Base-by-base conservation (phyloP, 2,113 vertebrate genomes). In the Hepsetus odoe region DNA sequence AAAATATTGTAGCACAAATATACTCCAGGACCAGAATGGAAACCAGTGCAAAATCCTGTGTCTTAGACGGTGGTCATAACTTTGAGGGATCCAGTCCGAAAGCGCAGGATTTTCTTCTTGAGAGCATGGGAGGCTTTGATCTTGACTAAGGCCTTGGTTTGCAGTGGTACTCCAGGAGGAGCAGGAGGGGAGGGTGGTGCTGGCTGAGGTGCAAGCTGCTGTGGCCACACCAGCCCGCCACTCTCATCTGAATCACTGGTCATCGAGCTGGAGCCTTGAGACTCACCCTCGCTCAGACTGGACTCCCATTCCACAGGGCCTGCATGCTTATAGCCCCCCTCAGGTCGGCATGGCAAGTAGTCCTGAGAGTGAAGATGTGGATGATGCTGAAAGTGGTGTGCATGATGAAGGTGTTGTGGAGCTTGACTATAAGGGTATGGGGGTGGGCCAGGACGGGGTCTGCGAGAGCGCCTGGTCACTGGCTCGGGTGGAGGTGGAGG, bases 71-170 rank as follows among this genome's bases (percentile, higher is more conserved):
- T 96, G 1, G 95, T 96, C 95, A 96, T 96, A 70, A 96, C 94
- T 88, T 96, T 96, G 30, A 96, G 93, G 1, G 95, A 96, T 38
- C 95, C 95, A 0, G 93, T 94, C 26, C 94, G 93, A 85, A 96
- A 96, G 8, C 95, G 93, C 70, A 96, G 85, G 42, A 96, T 96
- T 89, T 96, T 96, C 76, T 96, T 96, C 85, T 96, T 96, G 1
- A 96, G 94, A 0, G 95, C 95, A 28, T 96, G 95, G 0, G 95
- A 96, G 1, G 95, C 95, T 84, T 96, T 96, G 75, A 96, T 96
- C 89, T 95, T 95, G 67, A 96, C 93, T 18, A 96, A 96, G 67
- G 94, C 93, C 75, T 96, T 95, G 74, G 94, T 92, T 5, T 94
- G 94, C 0, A 89, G 77, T 7, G 88, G 59, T 16, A 83, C 84